Base-by-base conservation (phyloP, 2,888 invertebrate species). In the Hirtodrosophila duncani region DNA sequence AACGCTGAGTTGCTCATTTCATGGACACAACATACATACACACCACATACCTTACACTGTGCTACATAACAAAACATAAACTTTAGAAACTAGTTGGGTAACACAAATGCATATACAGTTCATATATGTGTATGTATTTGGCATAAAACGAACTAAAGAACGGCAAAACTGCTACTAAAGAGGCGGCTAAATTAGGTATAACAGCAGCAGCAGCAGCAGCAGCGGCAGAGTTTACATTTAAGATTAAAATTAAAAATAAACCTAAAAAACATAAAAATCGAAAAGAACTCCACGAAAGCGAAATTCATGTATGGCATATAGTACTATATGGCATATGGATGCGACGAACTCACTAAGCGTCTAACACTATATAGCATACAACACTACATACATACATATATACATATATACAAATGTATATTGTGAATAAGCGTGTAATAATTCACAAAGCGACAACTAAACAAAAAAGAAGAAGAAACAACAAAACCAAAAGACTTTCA, bases 1-100 rank as follows among this genome's bases (percentile, higher is more conserved):
- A 68, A 48, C 48, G 66, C 78, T 74, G 56, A 74, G 80, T 74
- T 81, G 78, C 81, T 81, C 74, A 78, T 80, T 68, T 38, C 48
- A 50, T 33, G 44, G 14, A 51, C 29, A 51, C 44, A 41, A 50
- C 43, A 51, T 33, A 24, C 18, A 46, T 29, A 68, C 50, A 49
- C 33, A 45, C 41, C 43, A 10, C 10, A 46, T 36, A 46, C 39
- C 38, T 21, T 29, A 43, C 41, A 78, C 51, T 52, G 48, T 60
- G 61, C 64, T 74, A 81, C 56, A 68, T 69, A n/a, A n/a, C n/a
- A n/a, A n/a, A n/a, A n/a, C n/a, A 55, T 75, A 81, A 66, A n/a
- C n/a, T 79, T 81, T 81, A 77, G 79, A 60, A 68, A 52, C 52
- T 81, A 77, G 79, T 67, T 68, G 71, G 63, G 71, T 63, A 55